These are phyloP conservation scores for Xiphophorus hellerii DNA, from an alignment of 2,113 vertebrate genomes.

Conservation along the genomic window DNA sequence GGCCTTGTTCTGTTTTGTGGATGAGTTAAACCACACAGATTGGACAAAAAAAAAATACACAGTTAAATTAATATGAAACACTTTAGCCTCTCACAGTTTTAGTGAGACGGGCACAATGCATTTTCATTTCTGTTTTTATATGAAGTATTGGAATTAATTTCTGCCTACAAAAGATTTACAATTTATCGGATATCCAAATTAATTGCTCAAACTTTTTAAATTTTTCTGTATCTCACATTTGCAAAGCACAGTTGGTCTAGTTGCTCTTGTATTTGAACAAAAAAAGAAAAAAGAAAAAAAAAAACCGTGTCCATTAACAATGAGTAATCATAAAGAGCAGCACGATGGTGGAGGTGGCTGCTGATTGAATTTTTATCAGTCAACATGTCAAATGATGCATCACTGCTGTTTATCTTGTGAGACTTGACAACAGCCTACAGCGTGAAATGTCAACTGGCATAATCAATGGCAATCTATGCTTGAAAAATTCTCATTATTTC, in stretches of 20 bases:
- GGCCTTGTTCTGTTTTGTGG: too few relatives aligned
- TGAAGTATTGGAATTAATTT: background rate
- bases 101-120: background rate
- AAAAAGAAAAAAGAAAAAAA: background rate
- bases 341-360: conserved; percentile 23
- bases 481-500: conserved; percentile 36
- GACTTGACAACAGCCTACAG: conserved; percentile 35
- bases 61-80: background rate
- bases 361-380: conserved; percentile 58
- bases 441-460: conserved; percentile 42
- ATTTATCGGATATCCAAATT: background rate
- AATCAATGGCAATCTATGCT: conserved; percentile 41
- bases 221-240: background rate
- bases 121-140: background rate
- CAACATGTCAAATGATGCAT: conserved; percentile 54
- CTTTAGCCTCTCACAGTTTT: background rate
- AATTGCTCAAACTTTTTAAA: too few relatives aligned
- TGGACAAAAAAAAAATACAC: background rate
- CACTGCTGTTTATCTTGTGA: conserved; percentile 41
- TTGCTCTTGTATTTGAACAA: background rate
- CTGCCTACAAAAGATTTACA: background rate
- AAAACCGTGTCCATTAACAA: conserved; percentile 21
- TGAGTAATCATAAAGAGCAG: conserved; percentile 33
- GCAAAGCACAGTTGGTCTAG: background rate
- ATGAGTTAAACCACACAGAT: background rate